Evolutionary conservation across 2,113 vertebrate species (phyloP), one percentile per base, ranked within the genome.

Genomic region (Beaufortia kweichowensis): DNA sequence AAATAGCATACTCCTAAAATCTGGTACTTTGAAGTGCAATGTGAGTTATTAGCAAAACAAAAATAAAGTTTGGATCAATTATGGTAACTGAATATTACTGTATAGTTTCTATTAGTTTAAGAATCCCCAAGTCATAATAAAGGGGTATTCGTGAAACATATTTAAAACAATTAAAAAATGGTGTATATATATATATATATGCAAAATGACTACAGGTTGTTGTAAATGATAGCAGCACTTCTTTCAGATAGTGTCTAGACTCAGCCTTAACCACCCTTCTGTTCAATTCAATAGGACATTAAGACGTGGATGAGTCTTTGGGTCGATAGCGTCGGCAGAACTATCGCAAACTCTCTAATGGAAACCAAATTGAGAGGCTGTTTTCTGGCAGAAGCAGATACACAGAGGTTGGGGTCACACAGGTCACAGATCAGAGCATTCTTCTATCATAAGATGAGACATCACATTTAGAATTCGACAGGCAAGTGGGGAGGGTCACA

Each of bases 381-480:
- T 67, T 78, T 73, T 67, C 77, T 68, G 72, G 10, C 9, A 28
- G 59, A 24, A 46, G 43, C 19, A 48, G 71, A 70, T 35, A 28
- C 60, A 67, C 50, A 53, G 64, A 68, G 70, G 74, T 78, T 72
- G 78, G 60, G 79, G 79, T 81, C 74, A 79, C n/a, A 31, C 35
- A 73, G 75, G 75, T 83, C 83, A 84, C 53, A 61, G 80, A 79
- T 68, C 80, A 80, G 71, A 78, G 46, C 64, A 65, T 66, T 80
- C 76, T 78, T 43, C 77, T 77, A 75, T 82, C 74, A 75, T 43
- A 80, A 35, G 33, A 39, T 68, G 26, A 41, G 29, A 66, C 29
- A 46, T 84, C 73, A 76, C 69, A 80, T 79, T 84, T 77, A 77
- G 71, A 79, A 74, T 79, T 24, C 77, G 50, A 81, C 73, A 50